Evolutionary conservation across 2,888 invertebrate genomes (phyloP), one percentile per base, ranked within the genome.

Genomic region (Eledona agricola): DNA sequence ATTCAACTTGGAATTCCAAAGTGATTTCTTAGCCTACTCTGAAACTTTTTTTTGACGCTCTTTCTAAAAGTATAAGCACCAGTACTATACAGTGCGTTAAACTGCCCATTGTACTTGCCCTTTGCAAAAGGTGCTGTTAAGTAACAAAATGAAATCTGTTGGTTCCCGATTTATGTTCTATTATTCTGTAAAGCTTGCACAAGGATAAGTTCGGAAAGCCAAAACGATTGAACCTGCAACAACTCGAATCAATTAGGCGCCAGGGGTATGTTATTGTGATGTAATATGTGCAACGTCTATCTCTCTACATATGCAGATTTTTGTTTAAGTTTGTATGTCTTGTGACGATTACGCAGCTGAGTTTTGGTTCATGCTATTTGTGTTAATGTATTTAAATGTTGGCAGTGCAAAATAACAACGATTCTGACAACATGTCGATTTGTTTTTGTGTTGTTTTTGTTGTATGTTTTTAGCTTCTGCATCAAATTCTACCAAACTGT

Each of bases 131-230:
- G 4, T n/a, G 20, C 4, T 37, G 6, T 13, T 10, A 28, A 28
- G 38, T 4, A 19, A 19, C 19, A 19, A 19, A 19, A 19, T 4
- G 5, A 19, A 4, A 19, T 19, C 5, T 19, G 19, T 19, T 5
- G 19, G 19, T 19, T 19, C 4, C 19, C 5, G 5, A 55, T 50
- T 46, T 51, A 20, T 42, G 58, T n/a, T n/a, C 58, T 63, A 64
- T 72, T 72, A 64, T 83, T 82, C 78, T 83, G 81, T 85, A 81
- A 90, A 90, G 86, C 87, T 88, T 83, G 85, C 88, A 90, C 83
- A 89, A 90, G 87, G 88, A 89, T 84, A 89, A 90, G 79, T 86
- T 85, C 80, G 87, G 87, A 79, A 87, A 87, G 80, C 86, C 87
- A 79, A 87, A 87, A 86, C 84, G 85, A 81, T 84, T 87, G 81